Base-by-base conservation (phyloP, 1,140 invertebrate genomes). In the Hycleus phaleratus region DNA sequence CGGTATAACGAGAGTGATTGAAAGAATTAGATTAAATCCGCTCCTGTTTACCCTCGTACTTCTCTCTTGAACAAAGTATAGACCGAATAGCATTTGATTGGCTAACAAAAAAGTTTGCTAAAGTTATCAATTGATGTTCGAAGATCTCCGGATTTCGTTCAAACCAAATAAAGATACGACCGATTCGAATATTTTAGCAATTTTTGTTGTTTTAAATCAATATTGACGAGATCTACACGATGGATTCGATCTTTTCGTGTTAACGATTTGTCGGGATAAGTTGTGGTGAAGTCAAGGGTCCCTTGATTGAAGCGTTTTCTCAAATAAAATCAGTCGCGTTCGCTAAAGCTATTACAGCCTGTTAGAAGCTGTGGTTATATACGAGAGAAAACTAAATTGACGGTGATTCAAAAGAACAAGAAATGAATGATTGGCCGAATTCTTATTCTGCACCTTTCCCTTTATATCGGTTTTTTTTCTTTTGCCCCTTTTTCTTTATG, bases 261-360 rank as follows among this genome's bases (percentile, higher is more conserved):
- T 47, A 4, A 10, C 9, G 10, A 26, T 18, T 18, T 42, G 25
- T 43, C 12, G 24, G 6, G 40, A 42, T n/a, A 69, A 69, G 69
- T 71, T 71, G 68, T 62, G 69, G 69, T 60, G 58, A 63, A 63
- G 66, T 67, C 64, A 65, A 71, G 69, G 61, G 68, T 61, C 66
- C 54, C 66, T 68, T 71, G 69, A 71, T 71, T 71, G 68, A 71
- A 65, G 62, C 68, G 69, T 67, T 69, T 71, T 42, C 32, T 68
- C 69, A 70, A 66, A 68, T 70, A 70, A 70, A 70, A 70, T 69
- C 67, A 66, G 68, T 70, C 68, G 63, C 67, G 67, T 66, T 62
- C 65, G 62, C 49, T 62, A 59, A 52, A 58, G 59, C 67, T 62
- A 70, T 70, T 70, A 70, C 58, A 50, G 64, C 66, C 66, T 68